Conservation (phyloP, 2,888 invertebrate genomes). For the Sericinus montela region DNA sequence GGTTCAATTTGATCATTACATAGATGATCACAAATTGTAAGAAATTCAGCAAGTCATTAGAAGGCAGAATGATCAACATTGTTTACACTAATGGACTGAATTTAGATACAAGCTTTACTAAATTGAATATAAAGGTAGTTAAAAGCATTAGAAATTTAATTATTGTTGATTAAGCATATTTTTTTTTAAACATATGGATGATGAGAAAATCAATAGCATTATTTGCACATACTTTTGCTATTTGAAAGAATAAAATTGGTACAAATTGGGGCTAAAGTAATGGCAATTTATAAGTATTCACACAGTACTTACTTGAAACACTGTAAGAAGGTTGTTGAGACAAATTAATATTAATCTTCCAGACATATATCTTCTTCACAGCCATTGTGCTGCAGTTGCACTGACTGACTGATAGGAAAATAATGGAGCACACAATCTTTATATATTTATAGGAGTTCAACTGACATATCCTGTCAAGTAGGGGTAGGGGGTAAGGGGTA, state of each 20-base stretch:
- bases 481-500: not conserved
- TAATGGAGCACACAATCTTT: not conserved
- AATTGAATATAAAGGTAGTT: too few relatives aligned
- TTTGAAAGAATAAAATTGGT: not conserved
- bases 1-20: too few relatives aligned
- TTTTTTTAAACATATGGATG: too few relatives aligned
- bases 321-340: not conserved
- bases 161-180: too few relatives aligned
- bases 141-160: too few relatives aligned
- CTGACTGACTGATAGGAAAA: slow-evolving; percentile 7
- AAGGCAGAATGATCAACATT: too few relatives aligned
- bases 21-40: too few relatives aligned
- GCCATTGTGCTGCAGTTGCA: not conserved
- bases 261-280: not conserved
- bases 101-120: too few relatives aligned
- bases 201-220: too few relatives aligned
- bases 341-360: not conserved
- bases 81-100: too few relatives aligned
- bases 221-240: not conserved
- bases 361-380: not conserved
- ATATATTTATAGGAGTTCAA: slow-evolving; percentile 7
- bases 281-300: not conserved
- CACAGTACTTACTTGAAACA: not conserved
- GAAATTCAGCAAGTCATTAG: too few relatives aligned
- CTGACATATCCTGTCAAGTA: slow-evolving; percentile 4